Base-by-base conservation (phyloP, 2,888 invertebrate species). In the Drosophila putrida region DNA sequence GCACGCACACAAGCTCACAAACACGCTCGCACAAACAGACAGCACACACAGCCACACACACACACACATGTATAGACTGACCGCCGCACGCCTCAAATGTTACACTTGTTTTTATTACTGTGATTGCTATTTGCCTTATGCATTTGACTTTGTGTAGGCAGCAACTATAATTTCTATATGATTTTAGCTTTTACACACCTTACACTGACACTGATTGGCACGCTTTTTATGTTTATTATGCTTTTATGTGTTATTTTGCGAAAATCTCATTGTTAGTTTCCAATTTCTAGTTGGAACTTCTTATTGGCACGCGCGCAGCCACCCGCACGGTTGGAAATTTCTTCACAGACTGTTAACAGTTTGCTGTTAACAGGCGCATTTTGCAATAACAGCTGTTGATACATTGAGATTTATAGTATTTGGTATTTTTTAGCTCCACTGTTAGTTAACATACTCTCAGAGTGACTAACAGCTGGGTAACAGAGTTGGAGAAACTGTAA, bases 91-190 rank as follows among this genome's bases (percentile, higher is more conserved):
- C 75, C 64, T 78, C 71, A 60, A 20, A 67, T 64, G 70, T 73
- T 81, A 74, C 88, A 82, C 88, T 82, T 87, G 82, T 82, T 84
- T 84, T 78, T 62, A 57, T 58, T 58, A 61, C 67, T 71, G 71
- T 64, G 49, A 62, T 78, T 75, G 67, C 59, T 46, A 47, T 78
- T 77, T 62, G 65, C 46, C 38, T 39, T 47, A 36, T 62, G 61
- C 67, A 58, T 67, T 64, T 57, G 50, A 53, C 43, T 65, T 39
- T 28, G 25, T 47, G 41, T 38, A 36, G 43, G 36, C 39, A 33
- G 38, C 46, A 51, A 25, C 28, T 39, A 55, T 46, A 13, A 36
- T 27, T 63, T 55, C 28, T 11, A 28, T 28, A 54, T 50, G 46
- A 27, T 41, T 66, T 28, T 33, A 20, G 41, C 15, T 27, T 36